phyloP scores from a whole-genome alignment of 2,113 vertebrate species.

The Rattus rattus region DNA sequence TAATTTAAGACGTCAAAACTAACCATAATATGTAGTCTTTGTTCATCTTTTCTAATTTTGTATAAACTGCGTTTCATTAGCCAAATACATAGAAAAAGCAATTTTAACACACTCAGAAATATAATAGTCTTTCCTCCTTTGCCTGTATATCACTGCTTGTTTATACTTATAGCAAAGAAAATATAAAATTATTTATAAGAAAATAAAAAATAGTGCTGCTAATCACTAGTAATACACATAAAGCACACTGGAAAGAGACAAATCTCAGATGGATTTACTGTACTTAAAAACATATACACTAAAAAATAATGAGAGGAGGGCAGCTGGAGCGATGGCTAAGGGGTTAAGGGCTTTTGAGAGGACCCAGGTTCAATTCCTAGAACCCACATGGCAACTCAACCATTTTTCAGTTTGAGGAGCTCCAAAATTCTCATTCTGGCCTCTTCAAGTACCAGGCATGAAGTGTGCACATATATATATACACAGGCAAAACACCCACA shows the following conservation, averaged over 20 bases:
- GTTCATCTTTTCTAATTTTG: slow-evolving; percentile 25
- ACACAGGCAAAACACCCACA: background rate
- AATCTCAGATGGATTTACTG: background rate
- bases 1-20: slow-evolving; percentile 46
- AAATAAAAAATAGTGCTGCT: background rate
- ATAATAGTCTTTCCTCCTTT: slow-evolving; percentile 2
- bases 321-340: background rate
- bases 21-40: background rate
- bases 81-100: slow-evolving; percentile 48
- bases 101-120: slow-evolving; percentile 9
- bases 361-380: background rate
- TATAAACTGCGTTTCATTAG: slow-evolving; percentile 47
- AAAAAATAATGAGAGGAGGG: background rate
- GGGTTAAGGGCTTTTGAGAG: background rate
- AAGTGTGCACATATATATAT: background rate
- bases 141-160: background rate
- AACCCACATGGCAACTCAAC: background rate
- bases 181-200: background rate
- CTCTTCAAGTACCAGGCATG: background rate
- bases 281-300: background rate
- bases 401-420: background rate
- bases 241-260: background rate
- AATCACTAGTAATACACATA: background rate
- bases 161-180: background rate
- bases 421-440: background rate